These are phyloP conservation scores for Varanus komodoensis DNA, from an alignment of 2,113 vertebrate genomes.

Conservation along the genomic window DNA sequence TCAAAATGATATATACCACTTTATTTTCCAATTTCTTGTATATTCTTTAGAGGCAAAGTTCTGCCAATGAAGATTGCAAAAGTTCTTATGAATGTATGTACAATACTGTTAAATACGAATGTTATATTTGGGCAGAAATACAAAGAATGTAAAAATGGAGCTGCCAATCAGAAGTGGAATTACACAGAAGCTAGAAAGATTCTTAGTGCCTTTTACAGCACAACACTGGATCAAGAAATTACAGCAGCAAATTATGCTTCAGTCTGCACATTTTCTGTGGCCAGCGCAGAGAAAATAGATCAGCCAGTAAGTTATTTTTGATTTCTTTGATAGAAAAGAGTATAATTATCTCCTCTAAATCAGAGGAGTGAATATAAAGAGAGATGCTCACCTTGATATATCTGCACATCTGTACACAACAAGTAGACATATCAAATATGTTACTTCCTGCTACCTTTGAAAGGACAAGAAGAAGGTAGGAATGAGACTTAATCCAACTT, in stretches of 20 bases:
- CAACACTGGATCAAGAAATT: constrained; percentile 67
- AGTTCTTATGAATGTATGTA: not conserved
- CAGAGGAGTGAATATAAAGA: not conserved
- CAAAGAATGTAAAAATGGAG: constrained; percentile 63
- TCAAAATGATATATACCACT: too few species aligned
- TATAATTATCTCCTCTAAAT: not conserved
- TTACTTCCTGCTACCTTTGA: not conserved
- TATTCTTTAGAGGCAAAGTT: not conserved
- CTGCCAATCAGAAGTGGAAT: constrained; percentile 74
- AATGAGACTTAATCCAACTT: not conserved
- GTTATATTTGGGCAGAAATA: constrained; percentile 65
- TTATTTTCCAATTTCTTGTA: not conserved
- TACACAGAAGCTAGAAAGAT: constrained; percentile 56
- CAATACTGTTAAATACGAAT: not conserved
- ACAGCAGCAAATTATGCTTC: constrained; percentile 71
- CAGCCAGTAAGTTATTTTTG: constrained; percentile 69
- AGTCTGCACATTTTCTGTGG: constrained; percentile 71
- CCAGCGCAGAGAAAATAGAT: constrained; percentile 59
- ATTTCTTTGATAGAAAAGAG: constrained; percentile 2
- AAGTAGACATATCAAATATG: not conserved
- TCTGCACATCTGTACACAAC: not conserved
- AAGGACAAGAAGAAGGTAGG: not conserved
- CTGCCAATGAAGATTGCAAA: not conserved
- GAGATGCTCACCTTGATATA: not conserved
- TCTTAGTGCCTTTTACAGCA: constrained; percentile 69